Evolutionary conservation across 1,140 invertebrate genomes (phyloP), one percentile per base, ranked within the genome.

Genomic region (Pomacea maculata): DNA sequence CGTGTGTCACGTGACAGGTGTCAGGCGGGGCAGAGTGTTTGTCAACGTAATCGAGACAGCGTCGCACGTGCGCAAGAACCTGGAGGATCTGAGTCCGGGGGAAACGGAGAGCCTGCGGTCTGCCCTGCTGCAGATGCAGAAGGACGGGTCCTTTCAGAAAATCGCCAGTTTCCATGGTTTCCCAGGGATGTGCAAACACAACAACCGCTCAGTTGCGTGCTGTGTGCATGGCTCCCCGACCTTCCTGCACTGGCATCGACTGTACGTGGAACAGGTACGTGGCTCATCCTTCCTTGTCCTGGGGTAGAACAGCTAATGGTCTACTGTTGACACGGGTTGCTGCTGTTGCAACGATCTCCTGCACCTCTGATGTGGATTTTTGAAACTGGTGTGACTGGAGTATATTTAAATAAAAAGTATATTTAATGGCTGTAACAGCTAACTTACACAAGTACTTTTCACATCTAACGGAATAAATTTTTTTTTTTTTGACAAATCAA

Each of bases 221-320:
- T 85, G 84, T 25, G 71, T 82, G n/a, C 82, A 85, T 55, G 84
- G 84, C 11, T 80, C 78, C 61, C 75, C 84, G 19, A 79, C 79
- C 17, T 85, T 85, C 79, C 82, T 76, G 11, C 79, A 83, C 67
- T 85, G 84, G 84, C 82, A 85, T 78, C 74, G 84, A 19, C 79
- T 85, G 11, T 83, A 85, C 71, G 80, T 83, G 19, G 78, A 82
- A 52, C 82, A 82, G 78, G 80, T 61, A 61, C 11, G 57, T 9
- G 57, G 57, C 57, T 14, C 57, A 61, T 1, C 57, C 15, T 11
- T 61, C 34, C 34, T 45, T 45, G 34, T 45, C 34, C 34, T 45
- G 34, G 34, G 34, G 34, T 6, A 45, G 34, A 45, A 45, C 34
- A 45, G 34, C 0, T 45, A 45, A 45, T 45, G 34, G 34, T 45